Evolutionary conservation across 2,797 vertebrate species (phyloP).

Genomic region (Selene dorsalis): DNA sequence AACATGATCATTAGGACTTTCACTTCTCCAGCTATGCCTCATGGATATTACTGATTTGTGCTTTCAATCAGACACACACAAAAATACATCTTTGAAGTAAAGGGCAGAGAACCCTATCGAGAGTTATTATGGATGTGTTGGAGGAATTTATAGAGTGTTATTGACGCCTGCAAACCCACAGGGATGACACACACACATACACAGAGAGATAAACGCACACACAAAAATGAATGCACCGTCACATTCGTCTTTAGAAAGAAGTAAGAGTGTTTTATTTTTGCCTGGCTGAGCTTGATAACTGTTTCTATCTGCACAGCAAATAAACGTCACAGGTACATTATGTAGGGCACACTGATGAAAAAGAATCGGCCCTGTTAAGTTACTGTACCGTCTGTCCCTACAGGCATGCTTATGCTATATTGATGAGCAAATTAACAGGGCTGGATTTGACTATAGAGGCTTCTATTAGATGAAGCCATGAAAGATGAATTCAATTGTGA

Average conservation of each 20-base stretch:
- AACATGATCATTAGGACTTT: constrained; percentile 75
- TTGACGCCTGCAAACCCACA: constrained; percentile 78
- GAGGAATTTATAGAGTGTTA: constrained; percentile 81
- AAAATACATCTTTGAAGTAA: constrained; percentile 81
- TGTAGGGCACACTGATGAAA: constrained; percentile 80
- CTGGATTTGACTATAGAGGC: constrained; percentile 82
- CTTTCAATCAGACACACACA: constrained; percentile 72
- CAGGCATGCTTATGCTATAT: constrained; percentile 74
- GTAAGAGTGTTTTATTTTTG: constrained; percentile 48
- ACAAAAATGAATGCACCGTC: constrained; percentile 60
- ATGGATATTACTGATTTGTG: constrained; percentile 69
- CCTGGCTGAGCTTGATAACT: constrained; percentile 58
- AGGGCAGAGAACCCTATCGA: constrained; percentile 79
- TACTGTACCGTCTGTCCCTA: constrained; percentile 73
- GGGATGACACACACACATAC: constrained; percentile 67
- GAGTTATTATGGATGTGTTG: constrained; percentile 77
- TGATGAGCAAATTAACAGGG: constrained; percentile 85
- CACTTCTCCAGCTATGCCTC: constrained; percentile 68
- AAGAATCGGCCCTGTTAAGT: constrained; percentile 76
- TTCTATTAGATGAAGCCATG: constrained; percentile 82
- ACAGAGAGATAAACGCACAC: constrained; percentile 43
- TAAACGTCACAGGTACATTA: constrained; percentile 82
- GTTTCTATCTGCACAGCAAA: constrained; percentile 74
- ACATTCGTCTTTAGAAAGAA: constrained; percentile 53
- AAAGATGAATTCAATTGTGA: constrained; percentile 85